Percentiles rank a stretch among this genome's conserved stretches.
These are phyloP conservation scores for Hiodon tergisus DNA, from an alignment of 2,113 vertebrate genomes.

Conservation along the genomic window DNA sequence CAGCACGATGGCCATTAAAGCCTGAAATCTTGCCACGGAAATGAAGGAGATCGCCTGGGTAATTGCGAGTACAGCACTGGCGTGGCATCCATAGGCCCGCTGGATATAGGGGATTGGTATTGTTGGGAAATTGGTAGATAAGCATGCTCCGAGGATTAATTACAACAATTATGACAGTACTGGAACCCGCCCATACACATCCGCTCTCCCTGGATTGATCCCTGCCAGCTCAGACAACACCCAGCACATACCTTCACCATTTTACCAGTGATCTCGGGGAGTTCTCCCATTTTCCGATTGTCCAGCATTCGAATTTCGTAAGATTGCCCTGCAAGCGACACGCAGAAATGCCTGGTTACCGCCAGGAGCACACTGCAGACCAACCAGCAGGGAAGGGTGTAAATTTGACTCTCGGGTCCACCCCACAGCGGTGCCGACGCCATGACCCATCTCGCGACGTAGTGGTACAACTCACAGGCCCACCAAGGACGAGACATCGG, in stretches of 20 bases:
- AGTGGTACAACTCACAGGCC: too few relatives aligned
- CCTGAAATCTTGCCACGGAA: background rate
- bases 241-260: constrained; percentile 83
- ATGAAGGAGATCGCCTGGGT: too few relatives aligned
- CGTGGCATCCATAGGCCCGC: too few relatives aligned
- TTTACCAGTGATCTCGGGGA: constrained; percentile 90
- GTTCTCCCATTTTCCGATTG: constrained; percentile 91
- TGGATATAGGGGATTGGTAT: too few relatives aligned
- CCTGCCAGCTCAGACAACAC: background rate
- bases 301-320: constrained; percentile 98
- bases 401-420: background rate
- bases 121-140: too few relatives aligned
- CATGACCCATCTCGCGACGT: too few relatives aligned
- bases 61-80: too few relatives aligned
- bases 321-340: constrained; percentile 78
- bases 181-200: too few relatives aligned
- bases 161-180: too few relatives aligned
- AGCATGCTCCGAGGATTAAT: too few relatives aligned
- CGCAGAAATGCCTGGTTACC: background rate
- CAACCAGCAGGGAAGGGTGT: background rate
- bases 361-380: background rate
- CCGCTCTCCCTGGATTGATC: background rate
- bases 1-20: background rate
- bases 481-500: too few relatives aligned
- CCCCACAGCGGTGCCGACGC: too few relatives aligned